Base-by-base conservation (phyloP, 2,113 vertebrate species). In the Tylochromis polylepis region DNA sequence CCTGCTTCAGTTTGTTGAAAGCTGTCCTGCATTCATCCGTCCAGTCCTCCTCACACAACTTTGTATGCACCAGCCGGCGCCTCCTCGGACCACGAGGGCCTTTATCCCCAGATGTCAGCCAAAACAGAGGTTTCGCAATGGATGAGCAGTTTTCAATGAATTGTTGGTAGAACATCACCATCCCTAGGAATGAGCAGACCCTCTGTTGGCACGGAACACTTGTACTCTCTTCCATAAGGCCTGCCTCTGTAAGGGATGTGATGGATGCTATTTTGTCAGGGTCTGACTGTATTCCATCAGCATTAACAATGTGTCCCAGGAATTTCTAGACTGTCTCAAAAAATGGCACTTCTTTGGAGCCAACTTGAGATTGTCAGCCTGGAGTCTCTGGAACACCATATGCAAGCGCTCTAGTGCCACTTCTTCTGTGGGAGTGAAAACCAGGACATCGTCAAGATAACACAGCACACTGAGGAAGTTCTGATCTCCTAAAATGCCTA, bases 401-500 rank as follows among this genome's bases (percentile, higher is more conserved):
- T 81, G 6, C 22, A 81, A 27, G 6, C 6, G 0, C 36, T 81
- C 22, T 5, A 81, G 15, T 11, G 15, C 36, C 29, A n/a, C 15
- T 1, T 81, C 38, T 11, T 81, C 79, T 8, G 36, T 81, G 3
- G 20, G 58, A 3, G 62, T n/a, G n/a, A n/a, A n/a, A n/a, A n/a
- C 60, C 60, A 90, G 14, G 5, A 89, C 29, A 18, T 90, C 78
- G 16, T 90, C 87, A 16, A 92, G 56, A n/a, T 93, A 89, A 11
- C 85, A 89, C 8, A 92, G 41, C 1, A 92, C 27, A 4, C 85
- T 91, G 2, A 57, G 36, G 11, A 90, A 92, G 29, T 93, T 93
- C 6, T 89, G 12, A 58, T 90, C 79, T 0, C 85, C 59, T 12
- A 93, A 87, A 18, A 92, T 92, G 3, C 22, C 57, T 3, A 87